Base-by-base conservation (phyloP, 1,140 invertebrate genomes). In the Neocloeon triangulifer region DNA sequence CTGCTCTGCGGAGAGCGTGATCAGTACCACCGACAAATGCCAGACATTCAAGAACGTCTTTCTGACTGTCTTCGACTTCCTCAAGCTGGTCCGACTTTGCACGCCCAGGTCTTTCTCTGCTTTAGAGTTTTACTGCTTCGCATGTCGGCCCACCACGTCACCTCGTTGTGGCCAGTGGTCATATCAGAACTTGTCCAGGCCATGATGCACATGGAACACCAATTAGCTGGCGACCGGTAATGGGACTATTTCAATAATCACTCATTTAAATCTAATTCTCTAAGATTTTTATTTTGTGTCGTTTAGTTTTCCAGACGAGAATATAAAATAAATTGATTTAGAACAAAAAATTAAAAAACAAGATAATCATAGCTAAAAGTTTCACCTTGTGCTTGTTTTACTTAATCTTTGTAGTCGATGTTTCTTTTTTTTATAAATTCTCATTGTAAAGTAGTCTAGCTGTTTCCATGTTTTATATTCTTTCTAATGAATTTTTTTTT, bases 151-250 rank as follows among this genome's bases (percentile, higher is more conserved):
- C 63, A 78, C 37, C 75, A 85, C 42, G 68, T 92, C 3, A 85
- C 80, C 7, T 85, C 81, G 0, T 55, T 94, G 17, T 94, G 88
- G 88, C 88, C 88, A 5, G 78, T 81, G 23, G 85, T 94, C 43
- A 82, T 92, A 32, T 84, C 79, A 25, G 88, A 94, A 64, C 67
- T 92, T 59, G 78, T 88, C 34, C 80, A 88, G 59, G 81, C 88
- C 3, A 79, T 89, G 41, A 52, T 88, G 18, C 75, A 84, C 47
- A 81, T 92, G 44, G 85, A 92, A 50, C 77, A 85, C 45, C 79
- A 89, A 46, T 49, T 91, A 9, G 67, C 61, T 23, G 68, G 69
- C 19, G 76, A 84, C n/a, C 21, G 8, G 7, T 23, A 23, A 23
- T 23, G 7, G 8, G 8, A 23, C 21, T 23, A 8, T 23, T 23